Evolutionary conservation across 1,140 invertebrate species (phyloP).

Genomic region (Coboldia fuscipes): DNA sequence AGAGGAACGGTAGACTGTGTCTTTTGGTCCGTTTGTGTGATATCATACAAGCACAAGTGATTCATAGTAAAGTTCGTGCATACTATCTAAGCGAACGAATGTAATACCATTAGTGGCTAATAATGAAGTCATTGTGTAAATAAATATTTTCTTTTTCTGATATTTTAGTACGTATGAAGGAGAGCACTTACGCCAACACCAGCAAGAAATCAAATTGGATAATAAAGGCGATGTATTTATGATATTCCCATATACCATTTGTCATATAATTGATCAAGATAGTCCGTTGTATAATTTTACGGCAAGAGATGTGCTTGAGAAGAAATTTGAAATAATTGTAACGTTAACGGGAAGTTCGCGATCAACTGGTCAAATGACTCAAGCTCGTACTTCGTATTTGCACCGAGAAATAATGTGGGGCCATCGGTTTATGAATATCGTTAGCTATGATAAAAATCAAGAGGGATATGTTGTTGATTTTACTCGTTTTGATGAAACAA

Average conservation of each 20-base stretch:
- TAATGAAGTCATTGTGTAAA: neutral
- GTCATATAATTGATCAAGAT: slow-evolving; percentile 32
- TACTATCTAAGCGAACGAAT: slow-evolving; percentile 25
- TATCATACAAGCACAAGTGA: slow-evolving; percentile 27
- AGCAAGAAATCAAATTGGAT: slow-evolving; percentile 16
- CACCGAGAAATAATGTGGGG: slow-evolving; percentile 73
- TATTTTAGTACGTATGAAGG: slow-evolving; percentile 14
- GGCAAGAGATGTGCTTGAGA: slow-evolving; percentile 29
- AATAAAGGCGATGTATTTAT: slow-evolving; percentile 25
- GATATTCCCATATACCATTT: slow-evolving; percentile 38
- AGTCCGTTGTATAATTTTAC: slow-evolving; percentile 32
- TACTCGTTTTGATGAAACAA: slow-evolving; percentile 68
- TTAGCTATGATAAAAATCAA: slow-evolving; percentile 65
- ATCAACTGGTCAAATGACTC: slow-evolving; percentile 49
- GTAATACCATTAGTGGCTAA: too few species aligned
- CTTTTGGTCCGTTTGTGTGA: slow-evolving; percentile 38
- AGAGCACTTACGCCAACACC: slow-evolving; percentile 11
- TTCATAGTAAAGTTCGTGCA: slow-evolving; percentile 31
- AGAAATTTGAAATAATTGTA: slow-evolving; percentile 68
- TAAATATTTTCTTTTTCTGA: neutral
- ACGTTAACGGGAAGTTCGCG: slow-evolving; percentile 63
- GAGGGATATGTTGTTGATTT: slow-evolving; percentile 88
- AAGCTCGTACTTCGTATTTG: slow-evolving; percentile 56
- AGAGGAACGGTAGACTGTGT: slow-evolving; percentile 33
- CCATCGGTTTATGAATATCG: slow-evolving; percentile 47